Base-by-base conservation (phyloP, 1,140 invertebrate species). In the Orius insidiosus region DNA sequence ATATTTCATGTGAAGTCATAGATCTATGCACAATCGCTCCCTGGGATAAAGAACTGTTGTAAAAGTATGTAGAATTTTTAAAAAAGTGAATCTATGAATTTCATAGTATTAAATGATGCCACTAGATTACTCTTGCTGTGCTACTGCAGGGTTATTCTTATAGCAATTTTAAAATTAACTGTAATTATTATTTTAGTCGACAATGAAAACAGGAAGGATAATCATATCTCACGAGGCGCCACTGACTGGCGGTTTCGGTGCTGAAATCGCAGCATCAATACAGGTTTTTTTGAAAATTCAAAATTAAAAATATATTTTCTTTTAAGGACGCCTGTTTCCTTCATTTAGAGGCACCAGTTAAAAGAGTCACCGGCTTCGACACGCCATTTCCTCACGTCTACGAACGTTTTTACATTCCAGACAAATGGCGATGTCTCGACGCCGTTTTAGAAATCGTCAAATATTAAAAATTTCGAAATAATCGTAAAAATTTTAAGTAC, bases 181-280 rank as follows among this genome's bases (percentile, higher is more conserved):
- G n/a, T n/a, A n/a, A n/a, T n/a, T n/a, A 24, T 24, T 24, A 24
- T 24, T 24, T 24, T 24, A 97, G 90, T 97, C 90, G 1, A 92
- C 83, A 7, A 80, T 75, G 55, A 98, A 98, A 69, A 98, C 95
- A 2, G 93, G 93, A 1, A 70, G 89, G 31, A 74, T 83, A 8
- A 60, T 99, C 7, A 72, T 99, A 34, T 72, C 93, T 1, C 96
- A 99, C 62, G 96, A 99, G 67, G 96, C 96, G 3, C 94, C 95
- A 10, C 60, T 92, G 18, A 98, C 92, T 0, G 75, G 74, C 54
- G 96, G 96, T 13, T 97, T 98, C 68, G 95, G 86, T 3, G 80
- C 89, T n/a, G 95, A 98, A 70, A 67, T 98, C 8, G 85, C 93
- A 16, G 85, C 94, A 1, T 78, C 81, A 5, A 79, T 99, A 55